Base-by-base conservation (phyloP, 2,888 invertebrate genomes). In the Megaustenia siamemsis region DNA sequence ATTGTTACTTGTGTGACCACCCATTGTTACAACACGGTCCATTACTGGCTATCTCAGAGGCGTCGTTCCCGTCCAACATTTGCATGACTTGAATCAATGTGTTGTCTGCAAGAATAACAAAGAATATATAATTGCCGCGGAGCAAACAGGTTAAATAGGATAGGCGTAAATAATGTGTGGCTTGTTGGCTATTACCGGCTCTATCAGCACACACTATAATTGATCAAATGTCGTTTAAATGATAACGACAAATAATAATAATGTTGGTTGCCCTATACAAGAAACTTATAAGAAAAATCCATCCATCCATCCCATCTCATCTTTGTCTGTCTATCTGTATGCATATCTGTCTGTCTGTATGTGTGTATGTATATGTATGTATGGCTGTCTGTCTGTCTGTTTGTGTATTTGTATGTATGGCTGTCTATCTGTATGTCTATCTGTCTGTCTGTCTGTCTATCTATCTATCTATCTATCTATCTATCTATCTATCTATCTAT, bases 291-390 rank as follows among this genome's bases (percentile, higher is more conserved):
- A n/a, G n/a, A n/a, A n/a, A n/a, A n/a, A n/a, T n/a, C n/a, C n/a
- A n/a, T n/a, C n/a, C n/a, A n/a, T n/a, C n/a, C n/a, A n/a, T n/a
- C n/a, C n/a, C n/a, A n/a, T n/a, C n/a, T n/a, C n/a, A n/a, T n/a
- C n/a, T n/a, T n/a, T n/a, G n/a, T n/a, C n/a, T n/a, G n/a, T n/a
- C n/a, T n/a, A n/a, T n/a, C n/a, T n/a, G n/a, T n/a, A n/a, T n/a
- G n/a, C n/a, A n/a, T n/a, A n/a, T n/a, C 73, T 73, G 82, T 82
- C 38, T 73, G 71, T 71, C 60, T 82, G 60, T 71, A 38, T 71
- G 71, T 73, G 56, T 38, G 73, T 73, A 56, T 53, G 32, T 35
- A 45, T 24, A 28, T 63, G 28, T 63, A 4, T 63, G 28, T 28
- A 24, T 28, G 28, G 10, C n/a, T 28, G 28, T 24, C 28, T 63